Percentiles rank a stretch among this genome's conserved stretches.
Evolutionary conservation across 2,113 vertebrate species (phyloP).

Genomic region (Halichoeres trimaculatus): DNA sequence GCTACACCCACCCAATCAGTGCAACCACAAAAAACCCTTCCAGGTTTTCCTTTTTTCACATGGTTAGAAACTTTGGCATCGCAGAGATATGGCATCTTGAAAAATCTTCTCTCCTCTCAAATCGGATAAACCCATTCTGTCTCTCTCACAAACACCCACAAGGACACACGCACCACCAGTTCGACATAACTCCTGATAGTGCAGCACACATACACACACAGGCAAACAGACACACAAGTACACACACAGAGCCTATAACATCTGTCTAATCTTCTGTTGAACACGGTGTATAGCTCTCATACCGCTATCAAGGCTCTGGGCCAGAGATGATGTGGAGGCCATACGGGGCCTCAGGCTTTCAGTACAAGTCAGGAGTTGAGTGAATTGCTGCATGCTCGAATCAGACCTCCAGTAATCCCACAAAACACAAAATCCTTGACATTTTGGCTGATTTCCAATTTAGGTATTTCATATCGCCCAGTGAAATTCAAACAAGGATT

Average conservation of each 20-base stretch:
- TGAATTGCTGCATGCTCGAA: conserved; percentile 32
- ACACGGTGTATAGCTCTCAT: conserved; percentile 48
- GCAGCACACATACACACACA: conserved; percentile 1
- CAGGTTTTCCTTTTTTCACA: conserved; percentile 42
- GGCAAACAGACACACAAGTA: conserved; percentile 9
- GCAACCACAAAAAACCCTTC: conserved; percentile 16
- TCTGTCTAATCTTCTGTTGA: conserved; percentile 73
- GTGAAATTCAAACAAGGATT: conserved; percentile 63
- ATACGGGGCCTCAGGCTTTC: conserved; percentile 43
- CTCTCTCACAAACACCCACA: conserved; percentile 45
- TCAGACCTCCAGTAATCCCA: conserved; percentile 61
- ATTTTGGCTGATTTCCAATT: conserved; percentile 60
- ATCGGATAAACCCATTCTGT: conserved; percentile 57
- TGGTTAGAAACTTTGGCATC: conserved; percentile 49
- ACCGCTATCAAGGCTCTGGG: conserved; percentile 35
- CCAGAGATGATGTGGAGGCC: conserved; percentile 47
- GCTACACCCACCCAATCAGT: conserved; percentile 6
- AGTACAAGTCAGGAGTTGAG: conserved; percentile 39
- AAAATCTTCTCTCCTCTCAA: conserved; percentile 55
- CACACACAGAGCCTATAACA: conserved; percentile 49
- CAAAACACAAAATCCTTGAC: conserved; percentile 58
- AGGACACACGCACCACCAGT: conserved; percentile 26
- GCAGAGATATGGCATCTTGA: conserved; percentile 45
- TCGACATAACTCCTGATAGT: conserved; percentile 46
- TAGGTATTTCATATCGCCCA: conserved; percentile 53